Evolutionary conservation across 2,888 invertebrate species (phyloP).

Genomic region (Oscheius onirici): DNA sequence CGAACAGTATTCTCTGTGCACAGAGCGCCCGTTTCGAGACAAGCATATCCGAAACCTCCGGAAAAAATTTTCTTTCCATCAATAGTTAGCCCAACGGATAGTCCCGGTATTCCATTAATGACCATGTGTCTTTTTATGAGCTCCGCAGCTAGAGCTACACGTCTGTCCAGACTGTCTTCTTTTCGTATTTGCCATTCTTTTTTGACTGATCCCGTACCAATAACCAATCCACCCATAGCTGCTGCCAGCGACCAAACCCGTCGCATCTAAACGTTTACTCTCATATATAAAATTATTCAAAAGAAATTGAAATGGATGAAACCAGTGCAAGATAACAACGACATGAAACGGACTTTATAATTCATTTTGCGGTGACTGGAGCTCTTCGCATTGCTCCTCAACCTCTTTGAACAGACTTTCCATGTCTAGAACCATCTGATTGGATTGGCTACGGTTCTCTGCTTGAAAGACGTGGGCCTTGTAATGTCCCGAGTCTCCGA

Average conservation of each 20-base stretch:
- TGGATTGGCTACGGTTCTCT: neutral
- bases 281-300: neutral
- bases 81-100: constrained; percentile 72
- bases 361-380: constrained; percentile 30
- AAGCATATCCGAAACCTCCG: constrained; percentile 75
- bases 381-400: constrained; percentile 7
- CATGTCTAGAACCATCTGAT: constrained; percentile 2
- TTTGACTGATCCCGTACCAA: neutral
- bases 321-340: neutral
- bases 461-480: constrained; percentile 23
- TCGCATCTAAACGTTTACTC: constrained; percentile 7
- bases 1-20: constrained; percentile 41
- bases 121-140: constrained; percentile 34
- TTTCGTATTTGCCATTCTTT: neutral
- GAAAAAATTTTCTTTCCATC: constrained; percentile 72
- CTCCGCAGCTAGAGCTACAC: constrained; percentile 26
- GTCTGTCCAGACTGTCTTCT: neutral
- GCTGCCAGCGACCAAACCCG: constrained; percentile 10
- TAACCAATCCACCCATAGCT: neutral
- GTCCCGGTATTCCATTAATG: constrained; percentile 73
- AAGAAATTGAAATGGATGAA: neutral
- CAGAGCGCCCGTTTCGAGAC: constrained; percentile 74
- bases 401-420: constrained; percentile 20
- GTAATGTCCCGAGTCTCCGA: neutral
- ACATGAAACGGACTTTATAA: neutral